phyloP scores from a whole-genome alignment of 2,797 vertebrate genomes.

The Pantherophis vulpinus region DNA sequence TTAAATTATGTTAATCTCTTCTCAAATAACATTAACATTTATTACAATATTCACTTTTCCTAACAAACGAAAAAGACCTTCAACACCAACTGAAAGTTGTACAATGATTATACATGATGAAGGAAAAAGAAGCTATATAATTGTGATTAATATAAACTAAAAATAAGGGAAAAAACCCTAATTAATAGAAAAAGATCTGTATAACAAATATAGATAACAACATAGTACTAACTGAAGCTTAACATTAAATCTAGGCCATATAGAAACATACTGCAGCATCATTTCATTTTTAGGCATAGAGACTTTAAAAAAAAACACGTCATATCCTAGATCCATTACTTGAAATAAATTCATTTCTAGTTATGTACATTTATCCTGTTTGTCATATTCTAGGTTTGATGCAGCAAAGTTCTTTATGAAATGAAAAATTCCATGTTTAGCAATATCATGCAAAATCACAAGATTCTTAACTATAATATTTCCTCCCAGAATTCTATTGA shows the following conservation, averaged over 20 bases:
- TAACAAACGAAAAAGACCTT: neutral
- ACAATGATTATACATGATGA: neutral
- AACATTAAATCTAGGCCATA: neutral
- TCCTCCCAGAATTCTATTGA: neutral
- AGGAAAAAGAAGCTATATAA: neutral
- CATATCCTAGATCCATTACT: neutral
- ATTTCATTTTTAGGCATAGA: neutral
- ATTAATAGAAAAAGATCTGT: neutral
- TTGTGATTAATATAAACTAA: neutral
- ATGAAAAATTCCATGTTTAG: neutral
- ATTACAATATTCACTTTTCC: neutral
- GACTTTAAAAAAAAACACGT: neutral
- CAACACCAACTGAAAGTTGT: neutral
- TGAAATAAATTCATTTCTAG: neutral
- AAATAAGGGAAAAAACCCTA: neutral
- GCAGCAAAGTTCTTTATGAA: neutral
- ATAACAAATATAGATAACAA: neutral
- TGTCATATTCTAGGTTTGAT: neutral
- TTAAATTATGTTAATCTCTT: neutral
- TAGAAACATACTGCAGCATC: neutral
- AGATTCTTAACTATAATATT: neutral
- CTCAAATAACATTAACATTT: neutral
- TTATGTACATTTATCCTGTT: neutral
- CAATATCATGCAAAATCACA: neutral
- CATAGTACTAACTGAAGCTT: neutral